Evolutionary conservation across 2,888 invertebrate species (phyloP), one percentile per base, ranked within the genome.

Genomic region (Lacanobia oleracea): DNA sequence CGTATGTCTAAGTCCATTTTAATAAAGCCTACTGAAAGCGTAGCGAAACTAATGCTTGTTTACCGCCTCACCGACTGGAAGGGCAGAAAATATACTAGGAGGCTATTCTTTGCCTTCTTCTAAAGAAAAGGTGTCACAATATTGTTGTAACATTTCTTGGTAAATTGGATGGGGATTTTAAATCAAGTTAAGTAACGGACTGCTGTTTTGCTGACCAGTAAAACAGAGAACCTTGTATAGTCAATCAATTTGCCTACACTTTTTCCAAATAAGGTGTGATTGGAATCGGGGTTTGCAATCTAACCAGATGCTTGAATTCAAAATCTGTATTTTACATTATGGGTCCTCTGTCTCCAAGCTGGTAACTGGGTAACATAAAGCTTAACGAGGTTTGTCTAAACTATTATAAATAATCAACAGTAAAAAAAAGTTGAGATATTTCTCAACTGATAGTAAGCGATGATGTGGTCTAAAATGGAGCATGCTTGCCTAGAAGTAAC

Each of bases 31-130:
- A 16, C 60, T 57, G 57, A 62, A 40, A 37, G 63, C 53, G 64
- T 61, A 61, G 53, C 40, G 65, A 79, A 81, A 79, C 76, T 88
- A 88, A 88, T 88, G 77, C 72, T 81, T 82, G 82, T 88, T 88
- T 86, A 88, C 65, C 67, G 79, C 78, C 64, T 74, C 71, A 63
- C 70, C 64, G 73, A 74, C 77, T 74, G 71, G 64, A 80, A 74
- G 61, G 68, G 65, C 67, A 72, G 79, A 69, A 78, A 80, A 80
- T 78, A 81, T 73, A 74, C 73, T 61, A n/a, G 43, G 48, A 7
- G 60, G 63, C 67, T 75, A 79, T 79, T 72, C 61, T 82, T 76
- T 56, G 54, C 66, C 27, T 59, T 63, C 43, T 33, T 40, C 14
- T 37, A 51, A 53, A 66, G 67, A 61, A 77, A 82, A 73, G 48